Evolutionary conservation across 2,113 vertebrate species (phyloP), one percentile per base, ranked within the genome.

Genomic region (Eptesicus fuscus): DNA sequence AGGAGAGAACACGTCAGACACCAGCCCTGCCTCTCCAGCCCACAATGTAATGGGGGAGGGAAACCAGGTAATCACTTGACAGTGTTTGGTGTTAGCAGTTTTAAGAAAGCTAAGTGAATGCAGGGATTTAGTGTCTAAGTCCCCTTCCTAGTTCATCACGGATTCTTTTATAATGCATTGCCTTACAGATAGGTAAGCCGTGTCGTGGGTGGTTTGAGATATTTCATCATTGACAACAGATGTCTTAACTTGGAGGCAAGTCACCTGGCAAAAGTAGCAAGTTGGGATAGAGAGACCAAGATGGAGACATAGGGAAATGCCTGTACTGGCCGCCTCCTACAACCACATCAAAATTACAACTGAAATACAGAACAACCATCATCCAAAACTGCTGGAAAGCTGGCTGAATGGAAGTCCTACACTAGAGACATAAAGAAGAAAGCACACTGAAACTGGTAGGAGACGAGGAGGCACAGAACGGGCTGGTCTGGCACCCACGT

Each of bases 391-490:
- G 59, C 59, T 25, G 14, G 14, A 49, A 49, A 49, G 14, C 49
- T 17, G 59, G 59, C 59, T 61, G 25, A 28, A 61, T 61, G 59
- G 25, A 61, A 61, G 59, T 61, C 59, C 59, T 61, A 61, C 59
- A 28, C 59, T 25, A 61, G 59, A 61, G 59, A 61, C 25, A 4
- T 25, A 25, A 61, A 61, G 59, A 61, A 61, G 59, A 61, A 61
- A 61, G 59, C 59, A 12, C 59, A 61, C 59, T 28, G 59, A 61
- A 25, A 28, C 9, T 61, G 59, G 9, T 61, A 61, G 59, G 59
- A 61, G 25, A 61, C 1, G 1, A 0, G 9, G 23, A 61, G 25
- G 25, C 10, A 1, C 25, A 61, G 25, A 61, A 11, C 4, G 4
- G 23, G 59, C 25, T 61, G 59, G 59, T 28, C 25, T 25, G 25